Evolutionary conservation across 1,140 invertebrate genomes (phyloP), one percentile per base, ranked within the genome.

Genomic region (Armadillidium nasatum): DNA sequence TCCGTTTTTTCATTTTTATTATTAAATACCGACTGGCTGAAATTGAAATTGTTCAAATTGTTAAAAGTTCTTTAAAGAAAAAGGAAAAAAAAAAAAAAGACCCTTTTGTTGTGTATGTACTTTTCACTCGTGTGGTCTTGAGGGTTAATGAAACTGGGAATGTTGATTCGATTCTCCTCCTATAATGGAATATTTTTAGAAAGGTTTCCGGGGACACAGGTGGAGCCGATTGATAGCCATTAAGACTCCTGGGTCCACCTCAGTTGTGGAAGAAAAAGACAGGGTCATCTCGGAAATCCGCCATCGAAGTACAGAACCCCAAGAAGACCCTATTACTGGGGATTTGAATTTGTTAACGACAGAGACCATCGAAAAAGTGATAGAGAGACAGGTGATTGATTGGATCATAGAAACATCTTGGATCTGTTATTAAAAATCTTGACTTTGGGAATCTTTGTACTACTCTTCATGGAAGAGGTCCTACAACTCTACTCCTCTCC

Each of bases 151-250:
- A 6, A 70, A 75, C 44, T 66, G n/a, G 71, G 76, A 74, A 45
- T 46, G 54, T 44, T 71, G 72, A 45, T 60, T 75, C 68, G 15
- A 66, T 77, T 46, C 54, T 71, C 13, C 78, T 73, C 33, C 74
- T 76, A 21, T 74, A 79, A 67, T 75, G 72, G 9, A 74, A 78
- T 69, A 75, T 19, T 19, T 60, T 60, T 60, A 60, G 50, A 60
- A 60, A 19, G 11, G 11, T 19, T 60, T 60, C 19, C 19, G 11
- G 50, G 50, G 50, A 13, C 50, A 60, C 50, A 60, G 50, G 50
- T 60, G 50, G 50, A 60, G 50, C 50, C 50, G 50, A 3, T 19
- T 60, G 11, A 19, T 60, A 15, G 50, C 50, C 50, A 13, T 60
- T 60, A 7, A 60, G 19, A 60, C 50, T 1, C 50, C 50, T 13